Base-by-base conservation (phyloP, 2,888 invertebrate species). In the Epistrophe eligans region DNA sequence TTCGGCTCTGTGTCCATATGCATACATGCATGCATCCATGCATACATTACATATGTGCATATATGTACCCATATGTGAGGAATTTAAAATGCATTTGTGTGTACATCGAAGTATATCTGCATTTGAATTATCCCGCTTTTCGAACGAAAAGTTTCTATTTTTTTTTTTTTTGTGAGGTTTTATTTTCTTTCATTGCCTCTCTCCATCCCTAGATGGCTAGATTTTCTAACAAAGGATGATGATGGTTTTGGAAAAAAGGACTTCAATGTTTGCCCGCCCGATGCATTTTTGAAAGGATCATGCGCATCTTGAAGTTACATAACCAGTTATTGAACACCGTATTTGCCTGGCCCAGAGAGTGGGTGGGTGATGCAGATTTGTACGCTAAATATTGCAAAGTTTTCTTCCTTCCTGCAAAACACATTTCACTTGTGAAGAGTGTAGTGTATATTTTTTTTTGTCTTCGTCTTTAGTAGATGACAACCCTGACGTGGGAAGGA, bases 301-400 rank as follows among this genome's bases (percentile, higher is more conserved):
- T 87, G 87, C 87, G 87, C 87, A 87, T 87, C 71, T 66, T 50
- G 19, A 40, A 72, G 79, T 87, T 87, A 83, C 83, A 83, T 87
- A 87, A 87, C 83, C 79, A 73, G 79, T 87, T 87, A 77, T 87
- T 38, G 50, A 70, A 70, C 40, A 70, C 40, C 19, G 13, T 52
- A 11, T 60, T 43, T 52, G 62, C 15, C 32, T 66, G 48, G 15
- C 50, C 50, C 17, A 13, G 32, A 13, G 32, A 43, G 77, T 82
- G 70, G 74, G 77, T 82, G 77, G 77, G 45, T 58, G 67, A 64
- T 82, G 82, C 82, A 85, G 74, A 79, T 74, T 82, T 82, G 67
- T 82, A 77, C 77, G 73, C 79, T 82, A 55, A 82, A 64, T 72
- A 74, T 62, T 77, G 71, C 38, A 72, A 74, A 67, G 43, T 45